phyloP scores from a whole-genome alignment of 2,797 vertebrate genomes.

The Dromococcyx pavoninus region DNA sequence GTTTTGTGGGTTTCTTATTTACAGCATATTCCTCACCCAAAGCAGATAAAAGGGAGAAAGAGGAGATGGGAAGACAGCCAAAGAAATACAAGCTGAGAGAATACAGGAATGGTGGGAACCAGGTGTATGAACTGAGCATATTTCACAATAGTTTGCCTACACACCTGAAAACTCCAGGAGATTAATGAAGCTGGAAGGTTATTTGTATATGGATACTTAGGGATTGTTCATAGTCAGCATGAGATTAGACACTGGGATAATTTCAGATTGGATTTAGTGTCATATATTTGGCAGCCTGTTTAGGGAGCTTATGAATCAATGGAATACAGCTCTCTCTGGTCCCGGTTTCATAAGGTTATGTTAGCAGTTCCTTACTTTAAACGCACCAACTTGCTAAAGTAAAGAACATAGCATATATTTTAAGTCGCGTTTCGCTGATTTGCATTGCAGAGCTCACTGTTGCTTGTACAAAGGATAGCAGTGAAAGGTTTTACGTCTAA shows the following conservation, averaged over 20 bases:
- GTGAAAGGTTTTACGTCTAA: not conserved
- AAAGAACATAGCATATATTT: not conserved
- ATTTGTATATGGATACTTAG: not conserved
- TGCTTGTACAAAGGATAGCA: not conserved
- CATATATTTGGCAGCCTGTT: not conserved
- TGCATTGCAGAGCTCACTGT: not conserved
- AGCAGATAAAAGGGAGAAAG: not conserved
- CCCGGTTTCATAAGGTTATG: not conserved
- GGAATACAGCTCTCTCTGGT: not conserved
- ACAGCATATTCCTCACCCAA: not conserved
- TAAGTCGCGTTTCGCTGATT: not conserved
- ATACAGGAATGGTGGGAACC: not conserved
- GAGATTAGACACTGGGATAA: not conserved
- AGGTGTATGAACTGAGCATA: not conserved
- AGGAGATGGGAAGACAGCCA: not conserved
- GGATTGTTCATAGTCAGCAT: not conserved
- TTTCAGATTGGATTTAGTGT: not conserved
- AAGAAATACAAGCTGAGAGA: not conserved
- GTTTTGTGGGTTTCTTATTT: not conserved
- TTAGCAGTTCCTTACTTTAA: not conserved
- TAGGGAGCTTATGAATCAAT: not conserved
- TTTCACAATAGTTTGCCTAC: not conserved
- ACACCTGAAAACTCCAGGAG: not conserved
- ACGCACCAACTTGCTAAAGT: not conserved
- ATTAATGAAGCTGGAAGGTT: not conserved